Evolutionary conservation across 2,888 invertebrate species (phyloP).

Genomic region (Diachrysia chrysitis): DNA sequence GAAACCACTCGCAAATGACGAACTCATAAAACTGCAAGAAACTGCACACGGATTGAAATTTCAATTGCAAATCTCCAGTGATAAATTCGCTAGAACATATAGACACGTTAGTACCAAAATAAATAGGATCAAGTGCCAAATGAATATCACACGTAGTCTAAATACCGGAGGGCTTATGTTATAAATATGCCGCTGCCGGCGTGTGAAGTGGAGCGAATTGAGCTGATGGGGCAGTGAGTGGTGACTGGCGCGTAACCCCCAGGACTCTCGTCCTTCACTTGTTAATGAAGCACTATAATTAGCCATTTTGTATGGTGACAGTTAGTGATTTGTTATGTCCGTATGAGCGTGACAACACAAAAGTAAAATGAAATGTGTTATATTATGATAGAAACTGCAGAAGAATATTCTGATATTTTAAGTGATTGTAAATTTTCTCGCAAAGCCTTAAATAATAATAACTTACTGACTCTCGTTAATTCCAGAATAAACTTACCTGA

Average conservation of each 20-base stretch:
- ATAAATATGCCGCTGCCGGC: conserved; percentile 70
- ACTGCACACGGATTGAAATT: conserved; percentile 28
- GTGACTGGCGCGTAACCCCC: conserved; percentile 68
- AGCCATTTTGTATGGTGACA: conserved; percentile 65
- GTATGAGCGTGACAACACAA: conserved; percentile 37
- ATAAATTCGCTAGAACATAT: conserved; percentile 41
- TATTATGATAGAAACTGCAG: not conserved
- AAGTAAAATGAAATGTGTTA: conserved; percentile 27
- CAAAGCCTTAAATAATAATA: not conserved
- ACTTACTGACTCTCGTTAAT: conserved; percentile 27
- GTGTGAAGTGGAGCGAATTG: conserved; percentile 78
- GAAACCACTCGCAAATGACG: conserved; percentile 12
- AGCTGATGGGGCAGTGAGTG: conserved; percentile 66
- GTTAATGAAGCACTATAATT: conserved; percentile 76
- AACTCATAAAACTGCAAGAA: conserved; percentile 13
- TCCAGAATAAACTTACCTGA: conserved; percentile 58
- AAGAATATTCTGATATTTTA: not conserved
- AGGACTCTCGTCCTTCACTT: conserved; percentile 72
- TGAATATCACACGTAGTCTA: conserved; percentile 62
- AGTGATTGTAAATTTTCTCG: not conserved
- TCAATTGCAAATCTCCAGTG: conserved; percentile 42
- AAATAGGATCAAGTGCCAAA: conserved; percentile 57
- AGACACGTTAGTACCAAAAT: conserved; percentile 51
- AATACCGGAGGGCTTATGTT: conserved; percentile 66
- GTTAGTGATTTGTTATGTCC: conserved; percentile 38